These are phyloP conservation scores for Pedionomus torquatus DNA, from an alignment of 2,113 vertebrate genomes.

Conservation along the genomic window DNA sequence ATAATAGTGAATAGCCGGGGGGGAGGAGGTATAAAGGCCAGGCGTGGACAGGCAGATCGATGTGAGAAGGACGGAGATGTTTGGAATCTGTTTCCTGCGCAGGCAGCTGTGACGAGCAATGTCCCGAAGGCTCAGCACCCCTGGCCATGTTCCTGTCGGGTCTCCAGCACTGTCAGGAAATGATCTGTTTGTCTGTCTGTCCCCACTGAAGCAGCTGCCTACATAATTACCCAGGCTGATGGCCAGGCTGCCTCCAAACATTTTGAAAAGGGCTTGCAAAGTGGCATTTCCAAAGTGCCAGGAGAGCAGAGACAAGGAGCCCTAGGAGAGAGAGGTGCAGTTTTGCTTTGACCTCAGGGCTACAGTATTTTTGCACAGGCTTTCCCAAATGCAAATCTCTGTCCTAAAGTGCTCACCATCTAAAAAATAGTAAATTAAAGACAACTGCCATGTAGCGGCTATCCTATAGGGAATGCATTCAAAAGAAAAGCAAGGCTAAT, in stretches of 20 bases:
- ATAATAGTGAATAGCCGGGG: background rate
- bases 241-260: background rate
- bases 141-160: accelerated
- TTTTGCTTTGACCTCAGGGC: background rate
- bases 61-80: background rate
- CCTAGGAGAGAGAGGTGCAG: background rate
- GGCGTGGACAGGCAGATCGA: background rate
- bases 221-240: background rate
- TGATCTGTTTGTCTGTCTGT: background rate
- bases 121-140: background rate
- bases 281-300: background rate
- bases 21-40: background rate
- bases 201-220: background rate
- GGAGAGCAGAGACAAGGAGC: background rate
- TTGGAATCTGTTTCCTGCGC: constrained; percentile 29
- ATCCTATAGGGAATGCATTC: background rate
- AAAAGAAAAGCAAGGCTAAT: background rate
- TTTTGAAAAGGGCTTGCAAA: background rate
- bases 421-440: background rate
- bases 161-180: background rate
- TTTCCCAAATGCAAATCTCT: background rate
- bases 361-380: background rate
- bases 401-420: background rate
- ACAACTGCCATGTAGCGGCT: background rate
- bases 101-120: background rate